These are phyloP conservation scores for Drosophila lowei DNA, from an alignment of 1,140 invertebrate genomes.

Conservation along the genomic window DNA sequence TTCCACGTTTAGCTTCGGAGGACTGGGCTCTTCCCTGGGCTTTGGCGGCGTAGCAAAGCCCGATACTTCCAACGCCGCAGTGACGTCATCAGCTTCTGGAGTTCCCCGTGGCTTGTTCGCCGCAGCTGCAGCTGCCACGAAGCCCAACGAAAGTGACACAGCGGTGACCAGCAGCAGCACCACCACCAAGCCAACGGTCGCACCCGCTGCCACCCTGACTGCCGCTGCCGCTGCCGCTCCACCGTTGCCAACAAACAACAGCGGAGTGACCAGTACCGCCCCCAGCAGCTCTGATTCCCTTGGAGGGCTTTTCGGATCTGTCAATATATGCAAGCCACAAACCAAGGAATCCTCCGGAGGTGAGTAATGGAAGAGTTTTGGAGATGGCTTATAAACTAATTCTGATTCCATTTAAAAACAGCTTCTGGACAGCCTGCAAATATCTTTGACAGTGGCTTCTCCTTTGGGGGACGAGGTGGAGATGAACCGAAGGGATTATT, in stretches of 20 bases:
- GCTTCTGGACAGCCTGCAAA: constrained; percentile 25
- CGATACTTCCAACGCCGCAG: constrained; percentile 4
- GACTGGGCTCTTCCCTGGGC: constrained; percentile 48
- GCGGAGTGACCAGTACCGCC: background rate
- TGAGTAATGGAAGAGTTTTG: background rate
- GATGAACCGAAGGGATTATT: constrained; percentile 48
- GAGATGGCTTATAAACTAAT: background rate
- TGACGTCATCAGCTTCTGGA: constrained; percentile 6
- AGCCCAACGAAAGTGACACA: constrained; percentile 4
- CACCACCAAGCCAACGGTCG: background rate
- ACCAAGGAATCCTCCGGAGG: constrained; percentile 35
- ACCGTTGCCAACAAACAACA: background rate
- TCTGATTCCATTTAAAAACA: background rate
- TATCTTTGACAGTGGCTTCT: constrained; percentile 39
- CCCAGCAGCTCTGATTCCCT: constrained; percentile 12
- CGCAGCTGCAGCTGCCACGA: background rate
- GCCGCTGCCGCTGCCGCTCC: background rate
- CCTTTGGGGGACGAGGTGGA: constrained; percentile 16
- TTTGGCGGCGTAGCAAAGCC: constrained; percentile 22
- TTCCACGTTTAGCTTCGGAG: constrained; percentile 54
- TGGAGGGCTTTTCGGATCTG: constrained; percentile 43
- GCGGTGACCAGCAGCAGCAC: constrained; percentile 3
- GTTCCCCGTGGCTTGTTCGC: constrained; percentile 13
- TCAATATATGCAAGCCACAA: constrained; percentile 62
- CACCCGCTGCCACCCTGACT: background rate